These are phyloP conservation scores for Celastrina argiolus DNA, from an alignment of 2,888 invertebrate genomes.

Conservation along the genomic window DNA sequence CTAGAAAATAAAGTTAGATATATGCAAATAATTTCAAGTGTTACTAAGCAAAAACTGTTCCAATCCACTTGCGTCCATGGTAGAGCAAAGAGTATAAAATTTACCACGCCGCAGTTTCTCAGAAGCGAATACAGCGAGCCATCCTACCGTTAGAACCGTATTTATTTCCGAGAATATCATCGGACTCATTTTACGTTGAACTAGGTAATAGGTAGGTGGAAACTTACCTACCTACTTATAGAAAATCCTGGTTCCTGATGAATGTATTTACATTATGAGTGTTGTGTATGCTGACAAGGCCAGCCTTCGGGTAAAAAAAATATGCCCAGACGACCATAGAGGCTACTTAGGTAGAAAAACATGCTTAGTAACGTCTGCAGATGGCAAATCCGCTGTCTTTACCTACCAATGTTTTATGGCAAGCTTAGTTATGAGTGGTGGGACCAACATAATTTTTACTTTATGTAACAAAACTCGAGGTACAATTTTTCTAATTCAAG, in stretches of 20 bases:
- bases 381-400: no score
- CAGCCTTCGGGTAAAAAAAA: no score
- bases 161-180: constrained; percentile 13
- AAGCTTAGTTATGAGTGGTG: no score
- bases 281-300: no score
- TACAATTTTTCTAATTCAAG: no score
- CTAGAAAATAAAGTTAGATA: neutral
- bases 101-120: neutral
- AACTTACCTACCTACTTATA: neutral
- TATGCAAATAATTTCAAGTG: constrained; percentile 25
- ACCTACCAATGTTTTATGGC: no score
- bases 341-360: no score
- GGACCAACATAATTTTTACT: no score
- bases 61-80: constrained; percentile 4
- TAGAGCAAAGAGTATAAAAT: neutral
- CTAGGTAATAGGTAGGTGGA: neutral
- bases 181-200: constrained; percentile 7
- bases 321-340: no score
- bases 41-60: constrained; percentile 3
- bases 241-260: neutral
- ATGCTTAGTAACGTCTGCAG: no score
- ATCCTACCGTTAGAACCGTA: constrained; percentile 14
- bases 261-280: no score
- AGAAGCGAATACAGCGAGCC: constrained; percentile 11
- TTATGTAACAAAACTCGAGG: no score